These are phyloP conservation scores for Nyctereutes procyonoides DNA, from an alignment of 2,113 vertebrate species.

Conservation along the genomic window DNA sequence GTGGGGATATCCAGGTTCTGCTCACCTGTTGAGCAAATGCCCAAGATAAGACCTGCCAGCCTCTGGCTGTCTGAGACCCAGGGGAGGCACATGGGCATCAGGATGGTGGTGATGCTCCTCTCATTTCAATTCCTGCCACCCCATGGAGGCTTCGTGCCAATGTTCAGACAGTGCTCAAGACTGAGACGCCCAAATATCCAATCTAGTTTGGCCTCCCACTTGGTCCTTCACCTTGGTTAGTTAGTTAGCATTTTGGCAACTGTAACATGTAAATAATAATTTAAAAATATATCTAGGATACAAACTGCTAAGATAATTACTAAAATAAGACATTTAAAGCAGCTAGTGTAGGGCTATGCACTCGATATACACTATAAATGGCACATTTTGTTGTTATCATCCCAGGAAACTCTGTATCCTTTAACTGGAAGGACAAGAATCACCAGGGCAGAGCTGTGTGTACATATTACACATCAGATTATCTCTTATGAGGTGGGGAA, in stretches of 20 bases:
- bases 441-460: neutral
- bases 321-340: neutral
- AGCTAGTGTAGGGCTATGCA: too few relatives aligned
- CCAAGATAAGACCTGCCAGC: too few relatives aligned
- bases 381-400: neutral
- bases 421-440: neutral
- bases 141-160: neutral
- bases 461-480: too few relatives aligned
- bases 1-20: neutral
- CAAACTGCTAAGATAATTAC: neutral
- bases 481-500: too few relatives aligned
- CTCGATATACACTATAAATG: neutral
- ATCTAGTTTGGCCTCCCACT: neutral
- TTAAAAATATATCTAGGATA: neutral
- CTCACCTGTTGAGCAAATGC: neutral
- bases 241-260: neutral
- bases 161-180: accelerated
- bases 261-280: neutral
- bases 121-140: neutral
- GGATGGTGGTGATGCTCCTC: neutral
- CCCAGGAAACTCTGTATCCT: neutral
- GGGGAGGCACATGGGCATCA: accelerated
- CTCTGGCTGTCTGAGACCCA: accelerated
- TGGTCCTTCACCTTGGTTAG: neutral
- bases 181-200: accelerated